Conservation (phyloP, 2,888 invertebrate genomes). For the Uloborus plumipes region DNA sequence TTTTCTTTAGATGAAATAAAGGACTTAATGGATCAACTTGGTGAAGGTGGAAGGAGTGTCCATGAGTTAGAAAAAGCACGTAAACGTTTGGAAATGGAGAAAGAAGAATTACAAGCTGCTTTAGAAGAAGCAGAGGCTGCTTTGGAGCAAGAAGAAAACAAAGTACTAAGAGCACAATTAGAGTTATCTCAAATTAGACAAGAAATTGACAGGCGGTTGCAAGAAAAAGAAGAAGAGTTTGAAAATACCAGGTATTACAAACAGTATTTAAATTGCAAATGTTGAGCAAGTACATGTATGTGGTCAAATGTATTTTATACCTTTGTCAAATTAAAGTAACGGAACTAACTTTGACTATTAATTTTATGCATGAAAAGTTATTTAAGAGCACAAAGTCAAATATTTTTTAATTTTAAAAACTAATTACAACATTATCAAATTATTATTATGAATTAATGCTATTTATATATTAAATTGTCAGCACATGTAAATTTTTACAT, state of each 20-base stretch:
- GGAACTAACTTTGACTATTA: too few species aligned
- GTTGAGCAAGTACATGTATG: too few species aligned
- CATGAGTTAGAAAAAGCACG: constrained; percentile 99
- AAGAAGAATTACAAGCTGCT: constrained; percentile 99
- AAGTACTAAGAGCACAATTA: constrained; percentile 91
- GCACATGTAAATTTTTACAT: too few species aligned
- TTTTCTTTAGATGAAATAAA: constrained; percentile 88
- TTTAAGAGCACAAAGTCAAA: too few species aligned
- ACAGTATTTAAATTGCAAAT: background rate
- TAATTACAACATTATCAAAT: too few species aligned
- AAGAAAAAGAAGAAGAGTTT: constrained; percentile 99
- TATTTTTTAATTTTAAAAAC: too few species aligned
- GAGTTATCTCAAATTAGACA: constrained; percentile 98
- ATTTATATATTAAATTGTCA: too few species aligned
- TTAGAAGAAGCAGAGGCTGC: constrained; percentile 99
- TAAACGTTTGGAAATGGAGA: constrained; percentile 98
- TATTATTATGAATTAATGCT: too few species aligned
- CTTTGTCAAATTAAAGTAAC: background rate
- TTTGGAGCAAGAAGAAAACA: constrained; percentile 99
- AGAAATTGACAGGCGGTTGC: constrained; percentile 99
- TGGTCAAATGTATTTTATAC: too few species aligned
- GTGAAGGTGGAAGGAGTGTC: constrained; percentile 99
- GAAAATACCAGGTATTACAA: constrained; percentile 84
- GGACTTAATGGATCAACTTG: constrained; percentile 98
- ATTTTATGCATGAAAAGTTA: too few species aligned